Conservation (phyloP, 2,797 vertebrate species). For the Danio jaintianensis region DNA sequence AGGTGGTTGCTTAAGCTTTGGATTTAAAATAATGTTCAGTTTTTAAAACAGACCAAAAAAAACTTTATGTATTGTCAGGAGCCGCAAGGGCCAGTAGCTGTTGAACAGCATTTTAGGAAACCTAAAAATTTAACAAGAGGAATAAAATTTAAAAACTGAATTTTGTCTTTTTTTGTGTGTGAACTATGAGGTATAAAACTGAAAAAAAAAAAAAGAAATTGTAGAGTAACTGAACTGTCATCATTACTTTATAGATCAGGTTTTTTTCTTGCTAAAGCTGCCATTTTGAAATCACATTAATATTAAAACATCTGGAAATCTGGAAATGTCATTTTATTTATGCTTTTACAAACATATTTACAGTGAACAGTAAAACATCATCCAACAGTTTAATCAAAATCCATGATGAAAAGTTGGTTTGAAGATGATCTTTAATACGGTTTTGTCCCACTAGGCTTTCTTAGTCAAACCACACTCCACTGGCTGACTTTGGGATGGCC, state of each 20-base stretch:
- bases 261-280: background rate
- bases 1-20: too few relatives aligned
- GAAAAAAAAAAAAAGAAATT: background rate
- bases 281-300: background rate
- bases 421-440: background rate
- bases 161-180: too few relatives aligned
- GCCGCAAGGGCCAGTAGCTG: too few relatives aligned
- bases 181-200: background rate
- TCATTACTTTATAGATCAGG: background rate
- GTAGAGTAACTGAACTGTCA: background rate
- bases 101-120: too few relatives aligned
- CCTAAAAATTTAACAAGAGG: too few relatives aligned
- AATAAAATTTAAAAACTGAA: too few relatives aligned
- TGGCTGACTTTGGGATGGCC: slow-evolving; percentile 5
- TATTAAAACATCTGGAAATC: background rate
- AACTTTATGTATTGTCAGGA: too few relatives aligned
- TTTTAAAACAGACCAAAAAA: too few relatives aligned
- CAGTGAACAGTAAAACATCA: slow-evolving; percentile 44
- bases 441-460: slow-evolving; percentile 3
- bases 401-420: background rate
- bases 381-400: slow-evolving; percentile 30
- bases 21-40: too few relatives aligned
- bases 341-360: slow-evolving; percentile 61
- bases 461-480: slow-evolving; percentile 13
- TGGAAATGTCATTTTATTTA: slow-evolving; percentile 56